phyloP scores from a whole-genome alignment of 1,140 invertebrate species.

The Maconellicoccus hirsutus region DNA sequence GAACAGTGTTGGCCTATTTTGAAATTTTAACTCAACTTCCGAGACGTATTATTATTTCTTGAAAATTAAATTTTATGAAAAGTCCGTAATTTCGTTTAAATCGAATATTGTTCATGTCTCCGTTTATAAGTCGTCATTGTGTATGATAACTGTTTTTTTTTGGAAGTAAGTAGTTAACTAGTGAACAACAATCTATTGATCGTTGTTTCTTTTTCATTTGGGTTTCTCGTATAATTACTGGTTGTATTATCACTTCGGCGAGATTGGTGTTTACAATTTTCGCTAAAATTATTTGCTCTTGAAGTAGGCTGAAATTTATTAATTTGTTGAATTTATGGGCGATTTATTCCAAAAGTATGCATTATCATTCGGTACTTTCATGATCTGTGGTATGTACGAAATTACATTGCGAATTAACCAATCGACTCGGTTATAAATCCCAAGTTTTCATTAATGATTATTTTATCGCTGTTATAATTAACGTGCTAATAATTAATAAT shows the following conservation, averaged over 20 bases:
- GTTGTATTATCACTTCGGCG: background rate
- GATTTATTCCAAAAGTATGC: background rate
- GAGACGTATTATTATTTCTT: background rate
- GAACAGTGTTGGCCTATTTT: background rate
- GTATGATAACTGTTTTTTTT: background rate
- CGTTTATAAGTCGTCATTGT: background rate
- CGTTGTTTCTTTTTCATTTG: background rate
- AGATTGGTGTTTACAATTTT: constrained; percentile 5
- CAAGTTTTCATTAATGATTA: too few relatives aligned
- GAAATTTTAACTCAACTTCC: background rate
- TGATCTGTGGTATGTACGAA: background rate
- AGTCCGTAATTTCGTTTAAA: too few relatives aligned
- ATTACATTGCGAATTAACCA: background rate
- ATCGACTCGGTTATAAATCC: too few relatives aligned
- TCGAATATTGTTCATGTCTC: background rate
- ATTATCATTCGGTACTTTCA: background rate
- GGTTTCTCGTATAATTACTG: background rate
- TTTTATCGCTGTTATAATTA: background rate
- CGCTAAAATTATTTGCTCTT: background rate
- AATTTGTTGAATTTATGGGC: background rate
- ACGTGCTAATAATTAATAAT: background rate
- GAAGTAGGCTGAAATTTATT: background rate
- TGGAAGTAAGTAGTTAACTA: background rate
- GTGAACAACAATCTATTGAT: background rate
- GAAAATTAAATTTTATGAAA: too few relatives aligned